These are phyloP conservation scores for Bhutanitis thaidina DNA, from an alignment of 2,888 invertebrate genomes.

Conservation along the genomic window DNA sequence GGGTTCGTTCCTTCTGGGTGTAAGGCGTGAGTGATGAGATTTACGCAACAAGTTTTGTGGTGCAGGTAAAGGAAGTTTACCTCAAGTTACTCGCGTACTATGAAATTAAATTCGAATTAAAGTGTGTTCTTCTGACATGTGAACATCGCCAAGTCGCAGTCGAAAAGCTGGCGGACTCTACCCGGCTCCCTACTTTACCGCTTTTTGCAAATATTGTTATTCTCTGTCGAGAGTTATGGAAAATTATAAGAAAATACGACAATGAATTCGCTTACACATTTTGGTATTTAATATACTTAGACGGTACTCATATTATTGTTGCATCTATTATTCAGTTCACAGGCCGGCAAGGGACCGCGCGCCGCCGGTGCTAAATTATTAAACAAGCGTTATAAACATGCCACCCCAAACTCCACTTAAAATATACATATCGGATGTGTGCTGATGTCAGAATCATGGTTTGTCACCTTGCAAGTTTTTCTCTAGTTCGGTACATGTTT, in stretches of 20 bases:
- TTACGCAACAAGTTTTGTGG: too few species aligned
- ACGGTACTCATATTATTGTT: constrained; percentile 66
- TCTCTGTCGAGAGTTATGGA: neutral
- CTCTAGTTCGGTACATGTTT: neutral
- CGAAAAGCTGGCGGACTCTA: too few species aligned
- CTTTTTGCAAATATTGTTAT: too few species aligned
- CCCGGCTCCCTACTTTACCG: too few species aligned
- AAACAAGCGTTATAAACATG: constrained; percentile 72
- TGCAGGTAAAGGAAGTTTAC: too few species aligned
- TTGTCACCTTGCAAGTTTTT: constrained; percentile 3
- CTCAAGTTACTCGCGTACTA: too few species aligned
- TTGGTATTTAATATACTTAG: constrained; percentile 53
- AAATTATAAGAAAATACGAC: neutral
- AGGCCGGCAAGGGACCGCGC: constrained; percentile 56
- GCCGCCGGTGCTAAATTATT: constrained; percentile 68
- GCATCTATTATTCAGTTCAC: constrained; percentile 70
- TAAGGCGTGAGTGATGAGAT: too few species aligned
- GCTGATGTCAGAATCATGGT: constrained; percentile 59
- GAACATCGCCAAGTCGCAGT: too few species aligned
- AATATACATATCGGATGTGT: constrained; percentile 45
- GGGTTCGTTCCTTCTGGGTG: too few species aligned
- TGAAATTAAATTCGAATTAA: too few species aligned
- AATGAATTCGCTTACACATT: constrained; percentile 19
- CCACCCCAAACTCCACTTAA: constrained; percentile 59
- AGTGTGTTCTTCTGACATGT: too few species aligned